Base-by-base conservation (phyloP, 1,140 invertebrate genomes). In the Ectropis grisescens region DNA sequence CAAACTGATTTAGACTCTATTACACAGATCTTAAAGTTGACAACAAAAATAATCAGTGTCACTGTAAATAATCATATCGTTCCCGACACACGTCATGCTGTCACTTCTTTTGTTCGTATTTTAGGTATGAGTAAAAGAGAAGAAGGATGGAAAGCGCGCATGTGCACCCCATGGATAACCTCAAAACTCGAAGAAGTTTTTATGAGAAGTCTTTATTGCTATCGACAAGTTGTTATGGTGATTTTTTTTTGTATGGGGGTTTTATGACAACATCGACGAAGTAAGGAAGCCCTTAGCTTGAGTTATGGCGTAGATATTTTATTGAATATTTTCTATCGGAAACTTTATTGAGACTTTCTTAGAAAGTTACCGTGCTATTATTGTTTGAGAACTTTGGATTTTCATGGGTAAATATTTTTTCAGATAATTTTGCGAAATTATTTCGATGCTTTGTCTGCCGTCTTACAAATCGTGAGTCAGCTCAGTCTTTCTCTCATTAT, bases 21-120 rank as follows among this genome's bases (percentile, higher is more conserved):
- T n/a, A n/a, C n/a, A n/a, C n/a, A n/a, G n/a, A n/a, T n/a, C n/a
- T n/a, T 67, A 67, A 43, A 48, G 47, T 38, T 38, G 7, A 52
- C 19, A 55, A 48, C 56, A 32, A 6, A 14, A 31, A 37, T 43
- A 11, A 35, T 2, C 4, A n/a, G 2, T n/a, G 24, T 23, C 31
- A 35, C 28, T 37, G 42, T 54, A 41, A 60, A 56, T 62, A 58
- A 61, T 66, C 47, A 49, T 37, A 42, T 37, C 27, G 48, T 53
- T 54, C 29, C 46, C 42, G 49, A 42, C 41, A 42, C 15, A 46
- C 29, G 51, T 61, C 33, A 45, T 43, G 49, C 47, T 51, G 44
- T 62, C 50, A 33, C 66, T 13, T 43, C 72, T 58, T 29, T 50
- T 58, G 11, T 42, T 45, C 11, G 37, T n/a, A 25, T 33, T 22